Conservation (phyloP, 2,888 invertebrate species). For the Cryptus viduatorius region DNA sequence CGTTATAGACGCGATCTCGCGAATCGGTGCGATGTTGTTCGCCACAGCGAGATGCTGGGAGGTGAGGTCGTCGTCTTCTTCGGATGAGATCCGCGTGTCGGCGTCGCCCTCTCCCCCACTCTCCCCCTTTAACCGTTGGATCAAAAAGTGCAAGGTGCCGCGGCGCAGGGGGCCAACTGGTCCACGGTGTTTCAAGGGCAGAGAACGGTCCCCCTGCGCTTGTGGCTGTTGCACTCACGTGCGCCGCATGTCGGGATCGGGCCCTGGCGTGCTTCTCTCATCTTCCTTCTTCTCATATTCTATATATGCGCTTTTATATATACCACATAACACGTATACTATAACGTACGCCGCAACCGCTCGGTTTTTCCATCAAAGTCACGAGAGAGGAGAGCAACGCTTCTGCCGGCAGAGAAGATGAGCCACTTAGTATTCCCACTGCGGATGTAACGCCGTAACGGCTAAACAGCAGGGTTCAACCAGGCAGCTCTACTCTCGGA, state of each 20-base stretch:
- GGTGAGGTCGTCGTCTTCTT: conserved; percentile 47
- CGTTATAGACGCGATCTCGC: conserved; percentile 23
- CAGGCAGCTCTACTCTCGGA: conserved; percentile 18
- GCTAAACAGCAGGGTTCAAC: conserved; percentile 50
- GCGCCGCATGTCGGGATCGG: conserved; percentile 36
- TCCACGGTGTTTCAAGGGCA: conserved; percentile 62
- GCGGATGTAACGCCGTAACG: conserved; percentile 65
- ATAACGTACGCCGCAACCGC: conserved; percentile 6
- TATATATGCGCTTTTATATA: conserved; percentile 5
- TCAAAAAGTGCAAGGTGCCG: conserved; percentile 51
- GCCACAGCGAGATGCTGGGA: conserved; percentile 14
- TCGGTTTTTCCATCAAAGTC: conserved; percentile 64
- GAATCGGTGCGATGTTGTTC: conserved; percentile 50
- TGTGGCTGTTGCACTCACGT: conserved; percentile 56
- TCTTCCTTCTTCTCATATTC: conserved; percentile 9
- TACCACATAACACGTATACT: conserved; percentile 9
- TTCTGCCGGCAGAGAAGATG: conserved; percentile 68
- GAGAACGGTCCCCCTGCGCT: conserved; percentile 58
- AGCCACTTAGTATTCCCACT: conserved; percentile 73
- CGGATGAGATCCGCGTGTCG: background rate
- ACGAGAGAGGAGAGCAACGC: conserved; percentile 46
- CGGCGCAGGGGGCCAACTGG: conserved; percentile 24
- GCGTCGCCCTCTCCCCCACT: background rate
- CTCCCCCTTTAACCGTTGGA: conserved; percentile 52
- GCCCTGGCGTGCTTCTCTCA: conserved; percentile 28